phyloP scores from a whole-genome alignment of 2,888 invertebrate genomes.

The Drosophila meridiana region DNA sequence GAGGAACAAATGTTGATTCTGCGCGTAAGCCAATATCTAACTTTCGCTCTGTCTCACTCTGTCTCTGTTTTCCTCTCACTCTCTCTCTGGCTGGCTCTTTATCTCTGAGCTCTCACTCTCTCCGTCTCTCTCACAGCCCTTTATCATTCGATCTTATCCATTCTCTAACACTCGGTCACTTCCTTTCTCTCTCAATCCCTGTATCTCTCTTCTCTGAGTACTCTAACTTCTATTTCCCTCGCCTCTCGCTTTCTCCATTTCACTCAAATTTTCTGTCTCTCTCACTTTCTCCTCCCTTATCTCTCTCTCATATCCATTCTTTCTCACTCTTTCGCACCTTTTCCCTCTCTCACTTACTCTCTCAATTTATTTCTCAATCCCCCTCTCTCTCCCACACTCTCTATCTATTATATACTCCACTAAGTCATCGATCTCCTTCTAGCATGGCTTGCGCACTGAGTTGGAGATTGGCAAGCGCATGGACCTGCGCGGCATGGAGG shows the following conservation, averaged over 20 bases:
- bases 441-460: slow-evolving; percentile 78
- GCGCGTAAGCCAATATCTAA: slow-evolving; percentile 55
- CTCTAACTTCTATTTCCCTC: too few relatives aligned
- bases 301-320: background rate
- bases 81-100: background rate
- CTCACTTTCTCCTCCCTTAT: rapidly evolving
- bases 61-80: background rate
- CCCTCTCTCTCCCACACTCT: background rate
- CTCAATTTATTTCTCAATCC: background rate
- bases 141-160: too few relatives aligned
- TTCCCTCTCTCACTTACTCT: background rate
- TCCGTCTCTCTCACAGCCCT: background rate
- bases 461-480: slow-evolving; percentile 76
- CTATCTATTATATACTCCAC: background rate
- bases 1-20: slow-evolving; percentile 67
- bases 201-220: background rate
- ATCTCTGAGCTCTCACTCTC: background rate
- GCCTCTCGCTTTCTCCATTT: background rate
- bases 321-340: background rate
- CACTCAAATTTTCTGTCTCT: background rate
- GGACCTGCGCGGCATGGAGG: slow-evolving; percentile 59
- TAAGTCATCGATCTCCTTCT: background rate
- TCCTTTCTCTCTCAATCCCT: background rate
- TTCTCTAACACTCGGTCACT: too few relatives aligned
- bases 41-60: background rate